phyloP scores from a whole-genome alignment of 2,888 invertebrate species.

The Orchestes rusci region DNA sequence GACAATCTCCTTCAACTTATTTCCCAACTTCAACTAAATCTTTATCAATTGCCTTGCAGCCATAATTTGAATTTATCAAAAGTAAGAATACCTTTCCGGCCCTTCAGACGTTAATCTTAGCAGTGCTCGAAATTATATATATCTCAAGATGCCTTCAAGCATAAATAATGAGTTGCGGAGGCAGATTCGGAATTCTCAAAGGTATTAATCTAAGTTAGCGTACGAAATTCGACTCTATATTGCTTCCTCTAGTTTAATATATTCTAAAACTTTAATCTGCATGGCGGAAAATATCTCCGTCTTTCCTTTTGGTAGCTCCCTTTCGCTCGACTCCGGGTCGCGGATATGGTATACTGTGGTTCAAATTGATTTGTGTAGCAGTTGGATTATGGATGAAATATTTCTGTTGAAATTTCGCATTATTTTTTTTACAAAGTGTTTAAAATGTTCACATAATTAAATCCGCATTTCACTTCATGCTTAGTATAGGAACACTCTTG shows the following conservation, averaged over 20 bases:
- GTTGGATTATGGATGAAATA: too few species aligned
- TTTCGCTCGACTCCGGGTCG: conserved; percentile 11
- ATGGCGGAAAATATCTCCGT: conserved; percentile 22
- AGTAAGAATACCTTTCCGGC: conserved; percentile 14
- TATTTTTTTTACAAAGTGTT: too few species aligned
- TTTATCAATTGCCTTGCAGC: too few species aligned
- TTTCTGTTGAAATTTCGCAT: too few species aligned
- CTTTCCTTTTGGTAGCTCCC: conserved; percentile 15
- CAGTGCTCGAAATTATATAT: conserved; percentile 39
- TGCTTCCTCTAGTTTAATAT: conserved; percentile 41
- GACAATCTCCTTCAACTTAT: too few species aligned
- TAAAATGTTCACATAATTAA: too few species aligned
- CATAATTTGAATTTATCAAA: conserved; percentile 23
- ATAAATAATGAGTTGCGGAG: conserved; percentile 45
- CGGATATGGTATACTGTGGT: conserved; percentile 8
- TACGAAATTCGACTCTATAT: conserved; percentile 44
- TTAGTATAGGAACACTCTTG: too few species aligned
- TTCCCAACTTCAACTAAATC: too few species aligned
- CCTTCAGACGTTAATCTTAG: conserved; percentile 39
- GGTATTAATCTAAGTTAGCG: conserved; percentile 48
- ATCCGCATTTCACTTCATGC: too few species aligned
- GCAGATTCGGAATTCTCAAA: conserved; percentile 46
- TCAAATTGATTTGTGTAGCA: background rate
- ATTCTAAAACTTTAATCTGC: conserved; percentile 43
- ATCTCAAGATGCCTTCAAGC: conserved; percentile 44